phyloP scores from a whole-genome alignment of 2,797 vertebrate species.

The Galaxias olidus region DNA sequence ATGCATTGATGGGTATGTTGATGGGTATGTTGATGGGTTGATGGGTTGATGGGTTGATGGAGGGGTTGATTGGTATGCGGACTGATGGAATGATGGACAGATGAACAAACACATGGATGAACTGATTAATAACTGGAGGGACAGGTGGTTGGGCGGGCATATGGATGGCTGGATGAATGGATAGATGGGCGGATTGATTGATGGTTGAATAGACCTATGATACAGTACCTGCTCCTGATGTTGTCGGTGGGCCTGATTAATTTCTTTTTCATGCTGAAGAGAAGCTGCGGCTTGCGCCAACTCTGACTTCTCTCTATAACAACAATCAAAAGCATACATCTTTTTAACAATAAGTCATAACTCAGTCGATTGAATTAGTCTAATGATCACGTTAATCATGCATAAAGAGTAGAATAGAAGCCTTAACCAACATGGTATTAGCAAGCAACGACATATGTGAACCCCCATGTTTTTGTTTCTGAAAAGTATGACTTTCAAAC shows the following conservation, averaged over 20 bases:
- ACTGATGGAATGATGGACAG: too few relatives aligned
- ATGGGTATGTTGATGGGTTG: too few relatives aligned
- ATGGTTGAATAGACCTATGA: neutral
- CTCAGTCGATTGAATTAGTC: neutral
- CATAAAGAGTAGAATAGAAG: too few relatives aligned
- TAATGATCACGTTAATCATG: neutral
- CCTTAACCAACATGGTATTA: too few relatives aligned
- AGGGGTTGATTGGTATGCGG: too few relatives aligned
- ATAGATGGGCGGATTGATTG: neutral
- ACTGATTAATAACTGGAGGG: neutral
- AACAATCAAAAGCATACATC: neutral
- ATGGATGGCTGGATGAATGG: neutral
- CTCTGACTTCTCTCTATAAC: conserved; percentile 64
- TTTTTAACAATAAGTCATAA: neutral
- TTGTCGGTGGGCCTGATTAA: conserved; percentile 56
- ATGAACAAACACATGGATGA: neutral
- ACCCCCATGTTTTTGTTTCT: too few relatives aligned
- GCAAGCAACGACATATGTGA: too few relatives aligned
- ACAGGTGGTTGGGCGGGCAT: neutral
- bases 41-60: too few relatives aligned
- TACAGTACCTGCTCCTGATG: conserved; percentile 68
- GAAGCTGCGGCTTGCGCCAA: conserved; percentile 49
- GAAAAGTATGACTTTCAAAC: neutral
- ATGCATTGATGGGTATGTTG: too few relatives aligned
- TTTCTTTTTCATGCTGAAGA: conserved; percentile 68